Evolutionary conservation across 2,113 vertebrate genomes (phyloP).

Genomic region (Nycticebus coucang): DNA sequence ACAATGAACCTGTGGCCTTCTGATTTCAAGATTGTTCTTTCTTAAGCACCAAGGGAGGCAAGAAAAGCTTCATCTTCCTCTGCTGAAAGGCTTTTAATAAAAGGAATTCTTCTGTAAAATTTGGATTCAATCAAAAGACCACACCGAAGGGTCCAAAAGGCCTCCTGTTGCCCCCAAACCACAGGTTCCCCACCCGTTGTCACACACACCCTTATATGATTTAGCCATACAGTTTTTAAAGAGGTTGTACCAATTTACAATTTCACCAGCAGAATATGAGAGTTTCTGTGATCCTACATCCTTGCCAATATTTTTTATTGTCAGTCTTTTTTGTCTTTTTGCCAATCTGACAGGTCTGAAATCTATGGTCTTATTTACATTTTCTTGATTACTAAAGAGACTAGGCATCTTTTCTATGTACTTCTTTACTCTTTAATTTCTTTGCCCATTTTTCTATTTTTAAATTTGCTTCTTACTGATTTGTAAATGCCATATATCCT

Average conservation of each 20-base stretch:
- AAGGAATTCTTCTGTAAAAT: too few relatives aligned
- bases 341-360: not conserved
- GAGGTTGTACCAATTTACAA: not conserved
- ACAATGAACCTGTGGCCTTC: too few relatives aligned
- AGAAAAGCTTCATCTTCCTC: too few relatives aligned
- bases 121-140: too few relatives aligned
- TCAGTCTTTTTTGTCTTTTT: not conserved
- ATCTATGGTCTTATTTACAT: not conserved
- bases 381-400: not conserved
- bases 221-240: not conserved
- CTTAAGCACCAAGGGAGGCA: too few relatives aligned
- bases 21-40: too few relatives aligned
- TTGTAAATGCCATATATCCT: not conserved
- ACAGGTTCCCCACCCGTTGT: too few relatives aligned
- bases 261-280: not conserved
- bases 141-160: too few relatives aligned
- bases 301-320: not conserved
- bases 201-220: not conserved
- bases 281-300: not conserved
- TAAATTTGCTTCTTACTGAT: not conserved
- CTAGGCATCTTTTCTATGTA: not conserved
- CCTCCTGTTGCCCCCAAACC: too few relatives aligned
- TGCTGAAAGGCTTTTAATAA: too few relatives aligned
- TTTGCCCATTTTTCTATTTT: slow-evolving; percentile 23
- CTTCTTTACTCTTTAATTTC: not conserved